Evolutionary conservation across 2,797 vertebrate genomes (phyloP).

Genomic region (Benthosema pterotum): DNA sequence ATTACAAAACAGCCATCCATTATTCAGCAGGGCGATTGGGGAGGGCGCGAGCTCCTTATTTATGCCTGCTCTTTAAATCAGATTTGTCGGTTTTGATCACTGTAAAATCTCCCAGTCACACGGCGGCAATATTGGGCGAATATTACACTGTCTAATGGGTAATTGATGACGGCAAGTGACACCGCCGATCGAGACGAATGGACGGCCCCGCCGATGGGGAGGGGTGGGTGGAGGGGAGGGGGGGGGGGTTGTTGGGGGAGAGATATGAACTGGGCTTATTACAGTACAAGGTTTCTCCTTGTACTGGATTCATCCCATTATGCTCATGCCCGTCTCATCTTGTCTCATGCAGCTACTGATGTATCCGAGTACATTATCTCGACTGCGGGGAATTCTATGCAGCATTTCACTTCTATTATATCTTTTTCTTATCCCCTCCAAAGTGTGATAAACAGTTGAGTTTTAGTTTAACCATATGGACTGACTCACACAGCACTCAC

Average conservation of each 20-base stretch:
- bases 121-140: constrained; percentile 77
- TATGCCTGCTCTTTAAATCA: constrained; percentile 81
- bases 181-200: constrained; percentile 66
- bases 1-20: constrained; percentile 84
- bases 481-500: too few relatives aligned
- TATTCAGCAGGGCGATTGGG: constrained; percentile 81
- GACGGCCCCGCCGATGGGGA: constrained; percentile 48
- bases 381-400: too few relatives aligned
- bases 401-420: too few relatives aligned
- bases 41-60: constrained; percentile 78
- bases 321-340: neutral
- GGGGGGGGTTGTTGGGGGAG: neutral
- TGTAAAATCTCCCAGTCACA: constrained; percentile 78
- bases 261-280: constrained; percentile 29
- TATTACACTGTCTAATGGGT: constrained; percentile 81
- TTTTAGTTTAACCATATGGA: too few relatives aligned
- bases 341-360: constrained; percentile 1
- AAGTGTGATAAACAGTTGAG: too few relatives aligned
- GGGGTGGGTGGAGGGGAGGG: neutral
- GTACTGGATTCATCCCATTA: neutral
- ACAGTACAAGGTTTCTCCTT: constrained; percentile 10
- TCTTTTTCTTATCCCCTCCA: too few relatives aligned
- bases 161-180: constrained; percentile 80
- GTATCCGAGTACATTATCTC: neutral
- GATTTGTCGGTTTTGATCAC: constrained; percentile 85